Base-by-base conservation (phyloP, 2,888 invertebrate species). In the Eilema sororculum region DNA sequence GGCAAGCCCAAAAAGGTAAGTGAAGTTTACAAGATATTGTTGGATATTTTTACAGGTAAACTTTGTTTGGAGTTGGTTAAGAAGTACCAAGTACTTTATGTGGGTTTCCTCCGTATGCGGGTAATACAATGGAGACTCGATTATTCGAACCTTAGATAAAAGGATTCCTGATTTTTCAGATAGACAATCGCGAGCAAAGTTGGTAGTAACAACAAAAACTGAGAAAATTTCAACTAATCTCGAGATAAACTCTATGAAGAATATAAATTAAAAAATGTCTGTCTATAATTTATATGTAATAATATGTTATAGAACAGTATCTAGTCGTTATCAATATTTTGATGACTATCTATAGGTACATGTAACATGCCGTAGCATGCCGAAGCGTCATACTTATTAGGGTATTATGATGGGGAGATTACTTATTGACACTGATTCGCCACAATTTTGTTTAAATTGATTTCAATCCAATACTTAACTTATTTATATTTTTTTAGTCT, bases 1-100 rank as follows among this genome's bases (percentile, higher is more conserved):
- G 98, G 98, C 81, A 97, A 97, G 88, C 97, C 98, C 66, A 97
- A 97, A 92, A 98, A 98, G 96, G 97, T 97, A 88, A 95, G 90
- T 78, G 57, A 65, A 64, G 63, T 73, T 65, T 69, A 67, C 73
- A 52, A 41, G n/a, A n/a, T 66, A 62, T 41, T 57, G 59, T 41
- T 69, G 68, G 67, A 69, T 33, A 72, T 69, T 59, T 66, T 69
- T 63, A 67, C 57, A 41, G n/a, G 22, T 60, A 46, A 13, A 71
- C 22, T 46, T 22, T 13, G 37, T 3, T 28, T 30, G 25, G 2
- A 59, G 41, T 22, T 22, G 10, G 58, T 25, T n/a, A 59, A 67
- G 24, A 24, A 52, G 8, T n/a, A 52, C 52, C 52, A 30, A 57
- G 41, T 56, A 67, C 41, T 68, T 59, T 16, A 60, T 30, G 13